Percentiles rank a stretch among this genome's conserved stretches.
Evolutionary conservation across 2,888 invertebrate species (phyloP).

Genomic region (Alloscopus bannaensis): DNA sequence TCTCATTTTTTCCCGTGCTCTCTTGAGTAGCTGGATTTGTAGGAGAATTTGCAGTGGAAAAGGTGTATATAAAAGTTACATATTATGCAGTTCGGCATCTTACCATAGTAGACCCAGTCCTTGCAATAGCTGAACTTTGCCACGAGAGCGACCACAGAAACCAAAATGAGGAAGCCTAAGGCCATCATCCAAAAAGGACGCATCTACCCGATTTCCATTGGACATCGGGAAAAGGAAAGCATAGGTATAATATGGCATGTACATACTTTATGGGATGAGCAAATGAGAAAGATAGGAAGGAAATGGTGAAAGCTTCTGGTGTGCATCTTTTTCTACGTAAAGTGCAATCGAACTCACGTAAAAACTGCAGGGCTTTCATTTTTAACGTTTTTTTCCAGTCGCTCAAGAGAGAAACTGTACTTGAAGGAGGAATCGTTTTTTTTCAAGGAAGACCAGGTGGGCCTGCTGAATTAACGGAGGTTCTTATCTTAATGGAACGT

Average conservation of each 20-base stretch:
- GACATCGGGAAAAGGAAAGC: neutral
- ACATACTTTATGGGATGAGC: neutral
- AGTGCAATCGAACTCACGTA: too few relatives aligned
- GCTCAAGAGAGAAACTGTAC: too few relatives aligned
- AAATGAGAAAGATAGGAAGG: too few relatives aligned
- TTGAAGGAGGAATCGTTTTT: too few relatives aligned
- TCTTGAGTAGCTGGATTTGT: too few relatives aligned
- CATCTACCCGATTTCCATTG: slow-evolving; percentile 35
- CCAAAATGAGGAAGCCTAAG: slow-evolving; percentile 62
- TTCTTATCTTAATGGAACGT: slow-evolving; percentile 56
- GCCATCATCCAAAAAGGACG: slow-evolving; percentile 71
- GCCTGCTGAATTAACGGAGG: too few relatives aligned
- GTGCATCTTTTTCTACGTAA: too few relatives aligned
- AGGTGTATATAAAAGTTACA: neutral
- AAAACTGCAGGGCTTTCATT: too few relatives aligned
- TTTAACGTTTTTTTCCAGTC: too few relatives aligned
- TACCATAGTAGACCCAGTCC: slow-evolving; percentile 71
- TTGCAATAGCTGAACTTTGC: slow-evolving; percentile 53
- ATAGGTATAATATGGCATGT: neutral
- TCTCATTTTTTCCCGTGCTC: too few relatives aligned
- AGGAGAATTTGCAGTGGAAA: slow-evolving; percentile 2
- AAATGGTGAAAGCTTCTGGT: too few relatives aligned
- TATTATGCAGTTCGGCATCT: slow-evolving; percentile 24
- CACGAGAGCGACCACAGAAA: slow-evolving; percentile 32
- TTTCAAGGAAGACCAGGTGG: slow-evolving; percentile 2